Base-by-base conservation (phyloP, 2,113 vertebrate species). In the Microtus richardsoni region DNA sequence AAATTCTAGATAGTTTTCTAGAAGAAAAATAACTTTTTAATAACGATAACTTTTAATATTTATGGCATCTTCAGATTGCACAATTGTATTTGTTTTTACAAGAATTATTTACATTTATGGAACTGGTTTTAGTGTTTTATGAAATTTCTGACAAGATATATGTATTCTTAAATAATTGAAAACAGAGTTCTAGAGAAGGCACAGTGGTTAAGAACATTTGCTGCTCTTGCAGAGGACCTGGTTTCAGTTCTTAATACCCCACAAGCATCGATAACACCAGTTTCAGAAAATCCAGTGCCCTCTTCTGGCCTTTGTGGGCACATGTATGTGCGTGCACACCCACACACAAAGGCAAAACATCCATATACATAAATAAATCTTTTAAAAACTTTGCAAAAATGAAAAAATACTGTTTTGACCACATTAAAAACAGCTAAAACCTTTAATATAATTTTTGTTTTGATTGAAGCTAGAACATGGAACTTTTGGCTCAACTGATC, bases 101-200 rank as follows among this genome's bases (percentile, higher is more conserved):
- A 88, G 66, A 96, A 93, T 92, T 96, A 62, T 87, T 95, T 78
- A 93, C 30, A 88, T 96, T 92, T 91, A 88, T 85, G 22, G 79
- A 97, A 89, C 60, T 94, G 79, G 80, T 88, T 80, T 97, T 91
- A 94, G 64, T 75, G 30, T 52, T 92, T 89, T 33, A 78, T 49
- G 39, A 96, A 86, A 39, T 91, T 93, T 96, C 92, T 85, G 89
- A 83, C 22, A 39, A 86, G 13, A 49, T 91, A 41, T 84, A 17
- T 2, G n/a, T 74, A 26, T 74, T 49, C 12, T 83, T 60, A 60
- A 82, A 58, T 58, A 60, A 60, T 26, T 82, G 52, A 60, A 60
- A 82, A 82, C 36, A 60, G 54, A 58, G 4, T 58, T 84, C 7
- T 62, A 84, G 80, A 84, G 80, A 64, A 39, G 80, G 39, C 58